phyloP scores from a whole-genome alignment of 2,113 vertebrate genomes.

The Tor tambroides region DNA sequence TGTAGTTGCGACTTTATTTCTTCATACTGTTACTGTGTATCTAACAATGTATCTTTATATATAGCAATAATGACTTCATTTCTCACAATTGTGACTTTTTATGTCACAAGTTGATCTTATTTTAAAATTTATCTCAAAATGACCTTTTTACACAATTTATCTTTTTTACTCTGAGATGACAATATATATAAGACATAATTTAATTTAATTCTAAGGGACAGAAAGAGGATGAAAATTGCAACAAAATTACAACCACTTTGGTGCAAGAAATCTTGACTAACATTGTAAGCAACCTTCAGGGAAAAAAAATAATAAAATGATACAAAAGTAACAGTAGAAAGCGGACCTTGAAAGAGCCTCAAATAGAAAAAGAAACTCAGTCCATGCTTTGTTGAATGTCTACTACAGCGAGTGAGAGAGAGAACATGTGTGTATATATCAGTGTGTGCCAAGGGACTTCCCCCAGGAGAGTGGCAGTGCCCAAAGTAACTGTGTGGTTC shows the following conservation, averaged over 20 bases:
- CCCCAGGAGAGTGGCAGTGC: slow-evolving; percentile 27
- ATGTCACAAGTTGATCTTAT: too few species aligned
- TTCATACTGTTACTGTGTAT: not conserved
- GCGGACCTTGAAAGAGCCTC: not conserved
- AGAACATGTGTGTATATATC: slow-evolving; percentile 16
- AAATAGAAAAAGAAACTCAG: slow-evolving; percentile 41
- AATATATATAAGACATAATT: too few species aligned
- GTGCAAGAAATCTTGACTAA: not conserved
- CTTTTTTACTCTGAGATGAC: not conserved
- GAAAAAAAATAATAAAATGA: not conserved
- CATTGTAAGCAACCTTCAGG: not conserved
- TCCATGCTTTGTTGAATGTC: slow-evolving; percentile 1
- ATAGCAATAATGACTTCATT: too few species aligned
- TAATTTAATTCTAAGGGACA: not conserved
- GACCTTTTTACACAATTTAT: too few species aligned
- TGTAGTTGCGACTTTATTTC: too few species aligned
- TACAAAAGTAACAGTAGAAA: too few species aligned
- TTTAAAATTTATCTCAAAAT: too few species aligned
- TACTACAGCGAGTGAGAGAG: not conserved
- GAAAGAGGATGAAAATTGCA: not conserved
- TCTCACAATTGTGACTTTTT: too few species aligned
- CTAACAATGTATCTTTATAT: not conserved
- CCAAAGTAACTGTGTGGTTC: not conserved
- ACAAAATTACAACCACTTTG: not conserved
- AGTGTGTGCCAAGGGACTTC: slow-evolving; percentile 36